phyloP scores from a whole-genome alignment of 2,113 vertebrate genomes.

The Stictonetta naevosa region DNA sequence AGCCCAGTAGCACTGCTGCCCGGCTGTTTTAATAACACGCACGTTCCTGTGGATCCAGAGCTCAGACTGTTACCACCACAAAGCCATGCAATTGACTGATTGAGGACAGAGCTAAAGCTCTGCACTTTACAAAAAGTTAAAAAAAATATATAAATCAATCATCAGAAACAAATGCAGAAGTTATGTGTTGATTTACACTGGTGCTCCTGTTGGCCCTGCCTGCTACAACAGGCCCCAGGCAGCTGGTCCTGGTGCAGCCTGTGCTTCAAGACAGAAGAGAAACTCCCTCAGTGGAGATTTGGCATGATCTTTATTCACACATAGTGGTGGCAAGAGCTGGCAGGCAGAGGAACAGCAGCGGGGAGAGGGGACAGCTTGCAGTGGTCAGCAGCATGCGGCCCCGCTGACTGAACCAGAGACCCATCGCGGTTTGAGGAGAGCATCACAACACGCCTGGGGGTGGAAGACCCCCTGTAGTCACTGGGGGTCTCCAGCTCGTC shows the following conservation, averaged over 20 bases:
- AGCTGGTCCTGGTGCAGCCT: not conserved
- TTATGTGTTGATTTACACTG: not conserved
- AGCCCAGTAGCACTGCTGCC: not conserved
- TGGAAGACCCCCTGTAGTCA: not conserved
- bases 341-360: not conserved
- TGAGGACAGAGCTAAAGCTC: not conserved
- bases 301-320: not conserved
- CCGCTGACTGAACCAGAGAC: not conserved
- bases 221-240: not conserved
- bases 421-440: accelerated
- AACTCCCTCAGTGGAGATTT: not conserved
- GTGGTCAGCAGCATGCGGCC: not conserved
- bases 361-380: not conserved
- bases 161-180: not conserved
- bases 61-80: not conserved
- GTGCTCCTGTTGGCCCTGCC: accelerated
- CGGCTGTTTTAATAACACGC: not conserved
- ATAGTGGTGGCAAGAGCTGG: not conserved
- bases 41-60: not conserved
- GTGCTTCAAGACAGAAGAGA: not conserved
- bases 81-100: not conserved
- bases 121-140: not conserved
- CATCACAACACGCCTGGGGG: not conserved
- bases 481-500: not conserved
- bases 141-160: not conserved